A percentile compares a stretch with the other conserved stretches of the same genome.
Conservation (phyloP, 1,140 invertebrate species). For the Globodera rostochiensis region DNA sequence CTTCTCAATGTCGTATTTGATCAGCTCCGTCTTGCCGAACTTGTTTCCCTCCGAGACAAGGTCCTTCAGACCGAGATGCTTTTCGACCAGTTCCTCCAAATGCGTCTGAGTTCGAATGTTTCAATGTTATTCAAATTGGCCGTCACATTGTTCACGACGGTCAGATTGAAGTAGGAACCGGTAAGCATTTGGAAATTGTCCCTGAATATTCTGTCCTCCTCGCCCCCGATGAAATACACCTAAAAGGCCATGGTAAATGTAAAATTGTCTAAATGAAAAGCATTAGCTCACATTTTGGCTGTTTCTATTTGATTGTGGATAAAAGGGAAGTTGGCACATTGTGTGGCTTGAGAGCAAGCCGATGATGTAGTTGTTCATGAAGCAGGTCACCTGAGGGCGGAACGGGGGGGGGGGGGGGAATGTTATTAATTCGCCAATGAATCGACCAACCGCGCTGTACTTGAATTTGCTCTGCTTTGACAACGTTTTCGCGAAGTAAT, state of each 20-base stretch:
- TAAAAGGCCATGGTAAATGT: neutral
- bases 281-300: neutral
- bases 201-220: neutral
- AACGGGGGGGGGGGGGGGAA: neutral
- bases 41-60: neutral
- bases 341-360: neutral
- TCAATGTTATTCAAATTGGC: neutral
- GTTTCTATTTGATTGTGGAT: neutral
- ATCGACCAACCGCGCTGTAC: neutral
- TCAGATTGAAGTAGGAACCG: constrained; percentile 4
- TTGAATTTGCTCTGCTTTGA: constrained; percentile 2
- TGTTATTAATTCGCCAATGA: neutral
- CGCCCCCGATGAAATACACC: constrained; percentile 7
- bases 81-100: neutral
- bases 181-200: constrained; percentile 3
- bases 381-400: constrained; percentile 4
- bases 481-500: neutral
- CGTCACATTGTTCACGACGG: neutral
- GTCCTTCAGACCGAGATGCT: constrained; percentile 7
- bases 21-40: constrained; percentile 7
- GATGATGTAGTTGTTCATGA: neutral
- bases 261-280: neutral
- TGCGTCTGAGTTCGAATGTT: neutral
- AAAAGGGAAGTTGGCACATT: constrained; percentile 10
- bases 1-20: constrained; percentile 18